Evolutionary conservation across 2,888 invertebrate species (phyloP).

Genomic region (Homarus gammarus): DNA sequence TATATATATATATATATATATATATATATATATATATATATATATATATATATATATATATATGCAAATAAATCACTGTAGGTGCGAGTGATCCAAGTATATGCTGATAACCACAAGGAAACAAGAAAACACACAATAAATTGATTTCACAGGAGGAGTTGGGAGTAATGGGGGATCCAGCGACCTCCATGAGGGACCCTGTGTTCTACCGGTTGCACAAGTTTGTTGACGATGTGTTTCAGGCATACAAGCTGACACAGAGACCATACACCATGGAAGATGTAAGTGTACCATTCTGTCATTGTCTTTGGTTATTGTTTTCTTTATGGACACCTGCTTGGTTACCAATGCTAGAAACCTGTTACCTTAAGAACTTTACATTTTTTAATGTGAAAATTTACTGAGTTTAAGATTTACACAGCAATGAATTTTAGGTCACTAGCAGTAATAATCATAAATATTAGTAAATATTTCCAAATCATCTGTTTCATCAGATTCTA

Average conservation of each 20-base stretch:
- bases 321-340: background rate
- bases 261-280: constrained; percentile 83
- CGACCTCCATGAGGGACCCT: constrained; percentile 93
- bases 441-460: too few relatives aligned
- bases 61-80: too few relatives aligned
- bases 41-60: background rate
- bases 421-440: too few relatives aligned
- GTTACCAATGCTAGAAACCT: too few relatives aligned
- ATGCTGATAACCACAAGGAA: too few relatives aligned
- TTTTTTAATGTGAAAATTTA: too few relatives aligned
- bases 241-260: constrained; percentile 86
- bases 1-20: background rate
- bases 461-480: too few relatives aligned
- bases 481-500: too few relatives aligned
- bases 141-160: constrained; percentile 84
- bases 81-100: too few relatives aligned
- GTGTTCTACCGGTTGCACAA: constrained; percentile 92
- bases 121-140: background rate
- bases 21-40: background rate
- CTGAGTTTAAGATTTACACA: too few relatives aligned
- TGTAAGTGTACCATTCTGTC: constrained; percentile 79
- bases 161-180: constrained; percentile 90
- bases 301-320: background rate
- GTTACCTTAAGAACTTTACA: too few relatives aligned
- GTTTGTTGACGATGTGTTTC: constrained; percentile 88